Evolutionary conservation across 2,113 vertebrate species (phyloP), one percentile per base, ranked within the genome.

Genomic region (Conger conger): DNA sequence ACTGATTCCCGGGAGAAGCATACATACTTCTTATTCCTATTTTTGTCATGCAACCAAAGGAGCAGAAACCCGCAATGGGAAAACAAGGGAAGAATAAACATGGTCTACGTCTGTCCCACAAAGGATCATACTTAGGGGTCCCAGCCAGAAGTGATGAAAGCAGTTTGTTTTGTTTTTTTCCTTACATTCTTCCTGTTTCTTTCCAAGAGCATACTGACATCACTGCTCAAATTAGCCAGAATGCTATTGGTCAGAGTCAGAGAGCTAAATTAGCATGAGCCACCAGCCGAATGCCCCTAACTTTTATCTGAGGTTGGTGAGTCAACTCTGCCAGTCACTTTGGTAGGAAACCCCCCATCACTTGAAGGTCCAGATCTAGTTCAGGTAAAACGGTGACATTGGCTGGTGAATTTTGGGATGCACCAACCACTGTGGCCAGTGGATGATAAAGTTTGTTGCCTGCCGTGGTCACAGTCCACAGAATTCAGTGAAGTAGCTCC

Each of bases 11-110:
- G 36, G 3, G 85, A 36, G 85, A 17, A 18, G 76, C 54, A 37
- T 13, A 42, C 73, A 83, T 76, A 78, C 76, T 57, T 68, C 45
- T 73, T 57, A 38, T 50, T 36, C 63, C 81, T 83, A 86, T 68
- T 73, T 83, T 57, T 50, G 53, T 57, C 8, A 35, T 27, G 36
- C 57, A 37, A 82, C 68, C 18, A 11, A 78, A 77, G 68, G 15
- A 27, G 82, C 76, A 53, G 73, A 82, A 76, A 85, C 45, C 79
- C 57, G 45, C 27, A 40, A 17, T 35, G 11, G 33, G 40, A 23
- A 50, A 45, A 27, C 27, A 38, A 76, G 17, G 2, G 20, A 13
- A 78, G 35, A 78, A 84, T 30, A 79, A 40, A 38, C 35, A 23
- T n/a, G 11, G 45, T 83, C 30, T 27, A 33, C n/a, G 27, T 27